Conservation (phyloP, 2,113 vertebrate species). For the Bubo bubo region DNA sequence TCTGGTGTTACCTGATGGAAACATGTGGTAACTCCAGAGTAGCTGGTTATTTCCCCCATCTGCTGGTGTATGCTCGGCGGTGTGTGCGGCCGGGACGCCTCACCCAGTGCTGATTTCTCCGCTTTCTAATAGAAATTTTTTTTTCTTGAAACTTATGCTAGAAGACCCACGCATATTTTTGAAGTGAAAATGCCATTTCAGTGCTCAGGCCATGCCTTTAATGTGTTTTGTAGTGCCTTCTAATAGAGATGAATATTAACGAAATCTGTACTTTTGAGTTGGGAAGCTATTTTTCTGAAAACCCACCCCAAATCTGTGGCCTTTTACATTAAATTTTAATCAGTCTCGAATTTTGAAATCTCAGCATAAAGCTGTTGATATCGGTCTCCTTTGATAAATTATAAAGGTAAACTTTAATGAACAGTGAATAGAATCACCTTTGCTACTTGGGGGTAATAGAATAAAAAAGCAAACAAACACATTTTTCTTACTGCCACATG, state of each 20-base stretch:
- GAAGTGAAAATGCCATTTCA: slow-evolving; percentile 50
- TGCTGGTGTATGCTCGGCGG: fast-evolving
- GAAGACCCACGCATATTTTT: background rate
- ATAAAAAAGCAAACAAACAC: slow-evolving; percentile 90
- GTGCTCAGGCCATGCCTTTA: slow-evolving; percentile 14
- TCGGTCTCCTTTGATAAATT: slow-evolving; percentile 90
- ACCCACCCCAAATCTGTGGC: slow-evolving; percentile 74
- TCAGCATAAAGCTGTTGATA: slow-evolving; percentile 92
- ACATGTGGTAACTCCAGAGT: background rate
- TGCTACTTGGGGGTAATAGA: slow-evolving; percentile 92
- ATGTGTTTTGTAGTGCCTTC: slow-evolving; percentile 22
- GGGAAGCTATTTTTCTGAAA: slow-evolving; percentile 67
- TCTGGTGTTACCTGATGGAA: background rate
- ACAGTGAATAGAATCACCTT: slow-evolving; percentile 92
- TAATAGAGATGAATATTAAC: slow-evolving; percentile 43
- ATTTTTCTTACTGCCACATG: slow-evolving; percentile 99
- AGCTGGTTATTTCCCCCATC: too few species aligned
- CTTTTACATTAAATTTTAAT: slow-evolving; percentile 89
- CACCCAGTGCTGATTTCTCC: too few species aligned
- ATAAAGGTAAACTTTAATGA: slow-evolving; percentile 95
- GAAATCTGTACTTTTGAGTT: slow-evolving; percentile 32
- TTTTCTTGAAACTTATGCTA: background rate
- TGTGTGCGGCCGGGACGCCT: too few species aligned
- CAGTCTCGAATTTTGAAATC: slow-evolving; percentile 89
- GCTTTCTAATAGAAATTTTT: background rate